Conservation (phyloP, 2,113 vertebrate species). For the Esox niger region DNA sequence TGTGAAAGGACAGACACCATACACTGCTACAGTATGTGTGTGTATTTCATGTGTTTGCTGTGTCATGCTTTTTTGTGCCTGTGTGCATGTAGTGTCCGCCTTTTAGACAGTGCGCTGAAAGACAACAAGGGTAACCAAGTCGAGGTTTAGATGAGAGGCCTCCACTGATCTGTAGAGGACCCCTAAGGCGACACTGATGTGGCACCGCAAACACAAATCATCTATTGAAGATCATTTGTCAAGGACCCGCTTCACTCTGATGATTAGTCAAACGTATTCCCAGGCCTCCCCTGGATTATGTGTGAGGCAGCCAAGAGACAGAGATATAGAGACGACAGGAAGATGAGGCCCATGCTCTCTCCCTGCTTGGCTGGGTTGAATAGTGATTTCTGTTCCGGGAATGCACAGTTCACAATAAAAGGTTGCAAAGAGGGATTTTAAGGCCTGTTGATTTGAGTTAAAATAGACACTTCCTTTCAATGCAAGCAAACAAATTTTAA, state of each 20-base stretch:
- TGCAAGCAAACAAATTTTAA: too few relatives aligned
- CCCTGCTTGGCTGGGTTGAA: constrained; percentile 6
- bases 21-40: background rate
- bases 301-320: constrained; percentile 25
- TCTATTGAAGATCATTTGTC: constrained; percentile 51
- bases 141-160: constrained; percentile 18
- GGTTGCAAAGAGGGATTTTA: constrained; percentile 30
- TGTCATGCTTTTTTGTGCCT: background rate
- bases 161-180: constrained; percentile 36
- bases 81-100: background rate
- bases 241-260: constrained; percentile 35
- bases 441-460: background rate
- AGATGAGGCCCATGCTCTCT: constrained; percentile 23
- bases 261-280: constrained; percentile 48
- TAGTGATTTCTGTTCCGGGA: background rate
- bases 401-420: constrained; percentile 35
- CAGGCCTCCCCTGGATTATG: too few relatives aligned
- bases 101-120: constrained; percentile 7
- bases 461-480: too few relatives aligned
- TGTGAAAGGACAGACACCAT: background rate
- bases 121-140: constrained; percentile 18
- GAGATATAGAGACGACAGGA: background rate
- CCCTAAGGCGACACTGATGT: constrained; percentile 49
- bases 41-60: background rate
- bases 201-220: constrained; percentile 32